Evolutionary conservation across 2,888 invertebrate species (phyloP).

Genomic region (Zelleria hepariella): DNA sequence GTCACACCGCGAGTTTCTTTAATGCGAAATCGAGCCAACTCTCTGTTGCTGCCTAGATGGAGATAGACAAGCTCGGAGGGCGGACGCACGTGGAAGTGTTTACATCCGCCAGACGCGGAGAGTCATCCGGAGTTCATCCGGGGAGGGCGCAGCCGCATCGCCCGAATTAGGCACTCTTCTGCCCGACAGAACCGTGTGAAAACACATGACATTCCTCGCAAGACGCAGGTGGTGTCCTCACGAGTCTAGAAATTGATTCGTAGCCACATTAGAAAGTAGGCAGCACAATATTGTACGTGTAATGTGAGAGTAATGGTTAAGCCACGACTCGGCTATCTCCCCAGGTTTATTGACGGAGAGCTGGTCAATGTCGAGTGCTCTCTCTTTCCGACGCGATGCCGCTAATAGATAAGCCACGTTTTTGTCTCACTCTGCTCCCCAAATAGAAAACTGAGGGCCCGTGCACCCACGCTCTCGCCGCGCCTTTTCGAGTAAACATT

Average conservation of each 20-base stretch:
- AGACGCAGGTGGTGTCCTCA: neutral
- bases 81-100: conserved; percentile 51
- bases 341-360: conserved; percentile 51
- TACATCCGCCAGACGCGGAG: conserved; percentile 39
- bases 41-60: neutral
- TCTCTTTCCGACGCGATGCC: conserved; percentile 33
- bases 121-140: conserved; percentile 22
- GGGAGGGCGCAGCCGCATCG: conserved; percentile 18
- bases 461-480: conserved; percentile 57
- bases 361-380: conserved; percentile 35
- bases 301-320: conserved; percentile 43
- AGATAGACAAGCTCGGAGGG: neutral
- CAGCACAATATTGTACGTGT: conserved; percentile 10
- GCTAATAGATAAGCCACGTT: conserved; percentile 33
- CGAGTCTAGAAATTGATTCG: conserved; percentile 7
- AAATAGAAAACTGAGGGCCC: conserved; percentile 26
- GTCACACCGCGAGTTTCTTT: conserved; percentile 36
- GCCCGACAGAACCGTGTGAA: conserved; percentile 1
- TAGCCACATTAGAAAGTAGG: conserved; percentile 47
- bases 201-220: neutral
- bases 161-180: conserved; percentile 17
- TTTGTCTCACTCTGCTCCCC: conserved; percentile 61
- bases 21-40: neutral
- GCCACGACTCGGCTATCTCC: conserved; percentile 31
- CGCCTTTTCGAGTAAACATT: conserved; percentile 67